phyloP scores from a whole-genome alignment of 2,113 vertebrate species.

The Equus przewalskii region DNA sequence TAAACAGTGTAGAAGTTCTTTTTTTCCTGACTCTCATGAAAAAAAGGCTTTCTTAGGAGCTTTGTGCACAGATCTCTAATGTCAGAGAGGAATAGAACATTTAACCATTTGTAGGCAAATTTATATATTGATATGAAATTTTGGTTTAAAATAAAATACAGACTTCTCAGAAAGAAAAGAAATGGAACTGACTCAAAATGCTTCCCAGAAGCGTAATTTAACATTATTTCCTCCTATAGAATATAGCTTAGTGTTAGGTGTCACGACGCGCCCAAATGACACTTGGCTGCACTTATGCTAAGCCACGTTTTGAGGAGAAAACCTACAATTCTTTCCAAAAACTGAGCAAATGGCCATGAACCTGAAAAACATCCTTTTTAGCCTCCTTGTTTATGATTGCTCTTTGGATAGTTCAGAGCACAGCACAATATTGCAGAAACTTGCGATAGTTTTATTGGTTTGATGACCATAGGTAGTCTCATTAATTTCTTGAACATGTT shows the following conservation, averaged over 20 bases:
- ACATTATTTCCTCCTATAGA: neutral
- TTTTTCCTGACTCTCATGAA: neutral
- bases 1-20: neutral
- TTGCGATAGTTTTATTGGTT: neutral
- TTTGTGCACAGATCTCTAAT: neutral
- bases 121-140: neutral
- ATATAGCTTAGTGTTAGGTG: neutral
- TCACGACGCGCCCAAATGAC: neutral
- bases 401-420: neutral
- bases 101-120: neutral
- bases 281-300: neutral
- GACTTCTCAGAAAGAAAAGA: neutral
- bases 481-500: neutral
- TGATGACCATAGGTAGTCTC: neutral
- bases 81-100: neutral
- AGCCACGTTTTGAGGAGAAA: neutral
- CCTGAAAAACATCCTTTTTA: neutral
- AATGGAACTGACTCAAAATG: neutral
- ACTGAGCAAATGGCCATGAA: neutral
- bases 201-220: neutral
- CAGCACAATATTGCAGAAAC: neutral
- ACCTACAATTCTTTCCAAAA: slow-evolving; percentile 2
- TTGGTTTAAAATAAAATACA: neutral
- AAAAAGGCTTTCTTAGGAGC: neutral
- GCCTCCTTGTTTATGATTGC: neutral